These are phyloP conservation scores for Salvelinus alpinus DNA, from an alignment of 2,113 vertebrate species.

Conservation along the genomic window DNA sequence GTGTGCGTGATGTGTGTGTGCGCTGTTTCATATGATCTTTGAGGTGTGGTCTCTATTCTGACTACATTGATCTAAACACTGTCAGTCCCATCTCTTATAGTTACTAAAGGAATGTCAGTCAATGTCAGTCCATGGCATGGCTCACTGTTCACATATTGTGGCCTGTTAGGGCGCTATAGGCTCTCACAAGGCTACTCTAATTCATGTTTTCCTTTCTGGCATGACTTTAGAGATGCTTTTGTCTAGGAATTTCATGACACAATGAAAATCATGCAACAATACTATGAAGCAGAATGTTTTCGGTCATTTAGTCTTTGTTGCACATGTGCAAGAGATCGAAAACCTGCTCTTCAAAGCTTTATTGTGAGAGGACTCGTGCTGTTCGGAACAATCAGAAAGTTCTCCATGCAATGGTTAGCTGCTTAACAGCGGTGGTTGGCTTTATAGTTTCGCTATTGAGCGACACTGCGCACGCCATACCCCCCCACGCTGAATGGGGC, in stretches of 20 bases:
- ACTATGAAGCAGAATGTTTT: not conserved
- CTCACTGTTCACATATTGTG: not conserved
- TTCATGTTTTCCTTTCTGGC: too few species aligned
- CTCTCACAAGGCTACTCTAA: not conserved
- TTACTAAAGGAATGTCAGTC: constrained; percentile 10
- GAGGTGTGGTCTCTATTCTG: constrained; percentile 15
- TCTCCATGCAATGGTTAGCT: constrained; percentile 21
- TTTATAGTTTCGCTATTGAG: constrained; percentile 63
- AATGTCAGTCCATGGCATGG: constrained; percentile 5
- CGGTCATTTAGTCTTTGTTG: not conserved
- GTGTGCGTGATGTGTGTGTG: too few species aligned
- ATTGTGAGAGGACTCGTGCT: constrained; percentile 5
- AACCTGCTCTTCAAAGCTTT: constrained; percentile 48
- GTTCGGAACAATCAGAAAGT: not conserved
- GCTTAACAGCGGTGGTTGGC: constrained; percentile 18
- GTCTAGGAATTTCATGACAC: not conserved
- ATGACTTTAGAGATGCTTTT: too few species aligned
- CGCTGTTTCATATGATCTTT: constrained; percentile 19
- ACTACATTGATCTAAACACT: constrained; percentile 13
- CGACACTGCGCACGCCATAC: constrained; percentile 6
- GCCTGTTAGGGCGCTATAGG: not conserved
- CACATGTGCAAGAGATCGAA: not conserved
- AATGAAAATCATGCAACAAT: not conserved
- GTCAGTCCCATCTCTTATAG: not conserved
- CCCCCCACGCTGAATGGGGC: constrained; percentile 57